Conservation (phyloP, 2,113 vertebrate genomes). For the Centropus bengalensis region DNA sequence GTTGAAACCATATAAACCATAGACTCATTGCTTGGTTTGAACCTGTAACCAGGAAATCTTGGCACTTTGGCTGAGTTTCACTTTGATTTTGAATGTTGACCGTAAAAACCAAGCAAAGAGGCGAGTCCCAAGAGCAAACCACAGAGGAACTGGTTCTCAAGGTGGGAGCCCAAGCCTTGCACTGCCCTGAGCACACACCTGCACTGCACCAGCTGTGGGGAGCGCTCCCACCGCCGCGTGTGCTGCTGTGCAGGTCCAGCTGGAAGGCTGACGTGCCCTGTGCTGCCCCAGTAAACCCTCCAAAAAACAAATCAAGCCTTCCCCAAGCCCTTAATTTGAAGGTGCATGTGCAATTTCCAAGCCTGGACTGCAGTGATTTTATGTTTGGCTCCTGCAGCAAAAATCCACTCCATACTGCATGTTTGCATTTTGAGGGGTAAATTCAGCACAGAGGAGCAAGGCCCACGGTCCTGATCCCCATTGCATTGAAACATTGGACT, state of each 20-base stretch:
- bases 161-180: not conserved
- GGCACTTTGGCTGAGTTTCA: not conserved
- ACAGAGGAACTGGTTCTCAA: not conserved
- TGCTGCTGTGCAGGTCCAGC: fast-evolving
- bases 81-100: constrained; percentile 6
- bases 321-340: not conserved
- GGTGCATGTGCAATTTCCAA: not conserved
- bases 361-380: not conserved
- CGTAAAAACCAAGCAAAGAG: not conserved
- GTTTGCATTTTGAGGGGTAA: not conserved
- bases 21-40: constrained; percentile 2
- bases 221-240: not conserved
- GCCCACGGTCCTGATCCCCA: not conserved
- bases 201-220: not conserved
- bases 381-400: not conserved
- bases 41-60: constrained; percentile 20
- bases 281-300: not conserved
- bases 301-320: not conserved
- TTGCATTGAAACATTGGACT: not conserved
- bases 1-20: constrained; percentile 16
- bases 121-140: not conserved
- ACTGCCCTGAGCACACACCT: not conserved
- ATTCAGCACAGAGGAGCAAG: not conserved
- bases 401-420: not conserved
- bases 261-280: not conserved